These are phyloP conservation scores for Streptopelia turtur DNA, from an alignment of 2,797 vertebrate genomes.

Conservation along the genomic window DNA sequence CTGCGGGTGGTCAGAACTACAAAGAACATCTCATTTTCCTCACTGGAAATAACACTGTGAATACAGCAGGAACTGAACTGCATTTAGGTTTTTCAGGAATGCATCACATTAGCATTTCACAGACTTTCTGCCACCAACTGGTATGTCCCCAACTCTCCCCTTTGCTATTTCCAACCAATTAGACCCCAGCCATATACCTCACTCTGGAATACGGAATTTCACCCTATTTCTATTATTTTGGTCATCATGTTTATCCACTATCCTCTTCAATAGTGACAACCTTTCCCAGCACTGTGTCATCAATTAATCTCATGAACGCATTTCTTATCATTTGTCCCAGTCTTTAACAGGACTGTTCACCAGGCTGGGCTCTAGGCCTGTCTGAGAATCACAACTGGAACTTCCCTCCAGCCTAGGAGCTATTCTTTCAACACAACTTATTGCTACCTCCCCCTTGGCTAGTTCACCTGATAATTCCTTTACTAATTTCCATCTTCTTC, in stretches of 20 bases:
- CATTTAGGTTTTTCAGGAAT: not conserved
- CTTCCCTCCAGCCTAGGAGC: not conserved
- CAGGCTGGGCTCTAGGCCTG: not conserved
- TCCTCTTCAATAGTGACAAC: not conserved
- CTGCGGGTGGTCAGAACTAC: not conserved
- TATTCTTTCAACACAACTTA: not conserved
- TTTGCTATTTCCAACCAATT: conserved; percentile 5
- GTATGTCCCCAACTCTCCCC: not conserved
- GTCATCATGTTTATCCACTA: not conserved
- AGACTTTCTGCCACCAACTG: not conserved
- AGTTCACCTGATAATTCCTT: not conserved
- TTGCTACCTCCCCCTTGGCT: not conserved
- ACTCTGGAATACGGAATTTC: not conserved
- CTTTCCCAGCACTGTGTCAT: not conserved
- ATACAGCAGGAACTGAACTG: not conserved
- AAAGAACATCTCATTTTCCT: not conserved
- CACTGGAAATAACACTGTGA: not conserved
- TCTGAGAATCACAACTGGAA: not conserved
- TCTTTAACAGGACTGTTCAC: not conserved
- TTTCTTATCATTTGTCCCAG: not conserved
- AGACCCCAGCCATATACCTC: not conserved
- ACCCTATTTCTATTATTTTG: not conserved
- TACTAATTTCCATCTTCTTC: conserved; percentile 8
- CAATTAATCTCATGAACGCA: not conserved
- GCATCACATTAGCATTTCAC: conserved; percentile 19